Percentiles rank a stretch among this genome's conserved stretches.
These are phyloP conservation scores for Cerastis rubricosa DNA, from an alignment of 2,888 invertebrate species.

Conservation along the genomic window DNA sequence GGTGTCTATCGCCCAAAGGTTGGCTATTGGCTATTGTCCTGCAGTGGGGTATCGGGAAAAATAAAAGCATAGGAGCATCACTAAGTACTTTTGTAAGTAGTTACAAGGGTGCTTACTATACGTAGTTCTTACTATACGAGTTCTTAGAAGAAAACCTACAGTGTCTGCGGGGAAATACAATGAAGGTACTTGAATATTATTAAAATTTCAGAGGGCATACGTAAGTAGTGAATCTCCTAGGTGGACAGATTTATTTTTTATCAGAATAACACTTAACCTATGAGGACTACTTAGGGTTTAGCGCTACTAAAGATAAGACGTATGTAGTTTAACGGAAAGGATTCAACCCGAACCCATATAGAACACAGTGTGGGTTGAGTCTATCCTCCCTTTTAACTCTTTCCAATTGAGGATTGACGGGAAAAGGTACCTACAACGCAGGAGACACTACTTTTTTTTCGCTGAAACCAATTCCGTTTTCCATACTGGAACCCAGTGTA, in stretches of 20 bases:
- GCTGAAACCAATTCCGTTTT: not conserved
- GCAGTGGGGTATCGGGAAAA: not conserved
- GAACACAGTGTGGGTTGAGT: not conserved
- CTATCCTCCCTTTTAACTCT: not conserved
- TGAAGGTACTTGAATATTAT: not conserved
- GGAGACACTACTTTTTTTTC: not conserved
- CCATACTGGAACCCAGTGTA: not conserved
- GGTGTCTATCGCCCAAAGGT: too few species aligned
- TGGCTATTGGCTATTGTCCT: too few species aligned
- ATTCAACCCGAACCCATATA: not conserved
- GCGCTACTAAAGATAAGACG: not conserved
- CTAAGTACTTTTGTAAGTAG: not conserved
- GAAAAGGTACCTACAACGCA: not conserved
- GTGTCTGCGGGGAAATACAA: not conserved
- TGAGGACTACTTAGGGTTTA: not conserved
- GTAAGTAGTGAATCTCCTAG: not conserved
- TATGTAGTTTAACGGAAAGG: not conserved
- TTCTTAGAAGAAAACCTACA: conserved; percentile 1
- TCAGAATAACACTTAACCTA: not conserved
- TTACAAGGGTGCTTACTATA: not conserved
- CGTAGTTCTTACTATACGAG: too few species aligned
- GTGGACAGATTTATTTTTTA: not conserved
- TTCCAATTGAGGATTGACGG: not conserved
- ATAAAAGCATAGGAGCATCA: not conserved
- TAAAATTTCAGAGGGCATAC: not conserved